Percentiles rank a stretch among this genome's conserved stretches.
Conservation (phyloP, 2,113 vertebrate genomes). For the Penelope pileata region DNA sequence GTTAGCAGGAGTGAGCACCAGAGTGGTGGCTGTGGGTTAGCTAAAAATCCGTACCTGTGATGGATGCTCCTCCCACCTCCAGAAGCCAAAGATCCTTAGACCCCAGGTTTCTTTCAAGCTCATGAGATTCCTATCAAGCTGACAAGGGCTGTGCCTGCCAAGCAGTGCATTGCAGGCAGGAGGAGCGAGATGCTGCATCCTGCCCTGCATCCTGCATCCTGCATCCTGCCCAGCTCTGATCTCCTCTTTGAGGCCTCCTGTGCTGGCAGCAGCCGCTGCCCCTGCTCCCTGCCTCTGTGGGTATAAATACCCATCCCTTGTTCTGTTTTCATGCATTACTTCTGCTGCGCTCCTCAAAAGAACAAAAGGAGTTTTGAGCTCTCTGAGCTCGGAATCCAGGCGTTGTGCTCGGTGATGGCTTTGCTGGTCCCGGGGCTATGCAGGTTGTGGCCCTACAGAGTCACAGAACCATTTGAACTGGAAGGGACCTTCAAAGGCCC, state of each 20-base stretch:
- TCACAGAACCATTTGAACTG: too few species aligned
- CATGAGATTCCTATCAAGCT: not conserved
- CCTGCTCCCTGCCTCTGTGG: slow-evolving; percentile 15
- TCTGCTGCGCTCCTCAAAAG: slow-evolving; percentile 14
- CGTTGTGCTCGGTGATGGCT: not conserved
- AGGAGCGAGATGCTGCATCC: not conserved
- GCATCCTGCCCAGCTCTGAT: not conserved
- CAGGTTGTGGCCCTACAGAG: too few species aligned
- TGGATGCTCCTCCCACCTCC: not conserved
- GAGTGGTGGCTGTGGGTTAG: not conserved
- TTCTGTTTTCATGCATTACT: not conserved
- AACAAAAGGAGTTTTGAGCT: slow-evolving; percentile 32
- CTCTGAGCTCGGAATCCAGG: not conserved
- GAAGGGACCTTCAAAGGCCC: too few species aligned
- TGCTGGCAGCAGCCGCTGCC: not conserved
- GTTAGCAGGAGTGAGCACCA: not conserved
- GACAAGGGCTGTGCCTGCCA: not conserved
- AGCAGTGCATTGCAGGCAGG: not conserved
- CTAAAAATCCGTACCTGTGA: not conserved
- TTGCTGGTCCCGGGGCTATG: not conserved
- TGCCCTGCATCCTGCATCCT: not conserved
- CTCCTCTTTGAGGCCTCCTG: not conserved
- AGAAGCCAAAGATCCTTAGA: not conserved
- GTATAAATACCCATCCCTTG: slow-evolving; percentile 22
- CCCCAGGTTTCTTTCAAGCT: not conserved